Evolutionary conservation across 2,888 invertebrate species (phyloP).

Genomic region (Latrodectus elegans): DNA sequence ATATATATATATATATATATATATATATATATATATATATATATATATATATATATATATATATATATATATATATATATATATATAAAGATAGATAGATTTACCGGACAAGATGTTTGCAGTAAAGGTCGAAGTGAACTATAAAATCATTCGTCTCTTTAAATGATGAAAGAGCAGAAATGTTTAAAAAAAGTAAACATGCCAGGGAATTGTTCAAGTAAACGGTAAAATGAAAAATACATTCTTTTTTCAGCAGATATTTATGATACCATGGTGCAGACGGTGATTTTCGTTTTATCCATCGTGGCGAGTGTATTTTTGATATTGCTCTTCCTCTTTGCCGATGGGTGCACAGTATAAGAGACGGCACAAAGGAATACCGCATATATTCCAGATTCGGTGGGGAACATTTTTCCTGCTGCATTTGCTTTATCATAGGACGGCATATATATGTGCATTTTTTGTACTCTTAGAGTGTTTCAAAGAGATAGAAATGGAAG

Average conservation of each 20-base stretch:
- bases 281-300: constrained; percentile 12
- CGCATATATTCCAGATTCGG: background rate
- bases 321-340: constrained; percentile 8
- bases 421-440: background rate
- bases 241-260: constrained; percentile 8
- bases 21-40: too few relatives aligned
- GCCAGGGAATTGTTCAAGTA: background rate
- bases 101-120: too few relatives aligned
- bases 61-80: too few relatives aligned
- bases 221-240: constrained; percentile 27
- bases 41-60: too few relatives aligned
- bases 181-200: background rate
- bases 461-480: background rate
- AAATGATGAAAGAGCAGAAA: too few relatives aligned
- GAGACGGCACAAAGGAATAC: background rate
- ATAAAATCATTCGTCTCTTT: too few relatives aligned
- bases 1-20: too few relatives aligned
- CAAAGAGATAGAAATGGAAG: background rate
- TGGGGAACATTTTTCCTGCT: background rate
- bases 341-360: background rate
- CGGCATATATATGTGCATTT: background rate
- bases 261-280: constrained; percentile 35
- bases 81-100: too few relatives aligned
- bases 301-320: constrained; percentile 3
- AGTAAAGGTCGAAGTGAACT: too few relatives aligned